Conservation (phyloP, 2,888 invertebrate species). For the Nebria brevicollis region DNA sequence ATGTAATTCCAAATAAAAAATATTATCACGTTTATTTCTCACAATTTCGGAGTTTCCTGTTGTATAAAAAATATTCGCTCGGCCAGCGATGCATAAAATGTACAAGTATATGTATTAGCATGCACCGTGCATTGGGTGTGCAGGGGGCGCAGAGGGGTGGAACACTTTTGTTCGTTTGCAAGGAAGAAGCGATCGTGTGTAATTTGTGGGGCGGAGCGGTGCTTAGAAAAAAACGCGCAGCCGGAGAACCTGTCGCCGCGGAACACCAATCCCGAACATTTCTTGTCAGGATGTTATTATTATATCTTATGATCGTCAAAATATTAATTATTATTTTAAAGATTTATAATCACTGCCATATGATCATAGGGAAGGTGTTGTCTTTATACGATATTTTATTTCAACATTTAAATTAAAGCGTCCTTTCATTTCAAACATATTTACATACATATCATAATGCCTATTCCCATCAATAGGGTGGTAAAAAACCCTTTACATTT, state of each 20-base stretch:
- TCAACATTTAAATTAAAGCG: neutral
- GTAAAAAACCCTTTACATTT: too few relatives aligned
- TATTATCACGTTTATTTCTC: neutral
- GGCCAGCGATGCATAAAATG: neutral
- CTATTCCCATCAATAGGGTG: too few relatives aligned
- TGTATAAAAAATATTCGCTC: neutral
- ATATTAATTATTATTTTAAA: neutral
- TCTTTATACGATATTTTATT: neutral
- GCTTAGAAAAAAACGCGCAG: constrained; percentile 9
- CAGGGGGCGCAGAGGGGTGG: neutral
- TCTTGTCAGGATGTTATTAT: constrained; percentile 1
- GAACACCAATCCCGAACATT: neutral
- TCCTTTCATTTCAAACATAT: too few relatives aligned
- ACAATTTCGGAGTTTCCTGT: neutral
- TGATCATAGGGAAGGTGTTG: neutral
- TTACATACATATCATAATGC: too few relatives aligned
- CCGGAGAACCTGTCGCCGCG: neutral
- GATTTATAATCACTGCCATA: neutral
- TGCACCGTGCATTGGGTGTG: neutral
- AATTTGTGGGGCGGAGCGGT: constrained; percentile 16
- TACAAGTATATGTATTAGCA: neutral
- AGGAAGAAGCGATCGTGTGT: constrained; percentile 12
- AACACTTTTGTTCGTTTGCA: neutral
- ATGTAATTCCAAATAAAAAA: too few relatives aligned
- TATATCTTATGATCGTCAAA: neutral